Conservation (phyloP, 2,797 vertebrate species). For the Dipus sagitta region DNA sequence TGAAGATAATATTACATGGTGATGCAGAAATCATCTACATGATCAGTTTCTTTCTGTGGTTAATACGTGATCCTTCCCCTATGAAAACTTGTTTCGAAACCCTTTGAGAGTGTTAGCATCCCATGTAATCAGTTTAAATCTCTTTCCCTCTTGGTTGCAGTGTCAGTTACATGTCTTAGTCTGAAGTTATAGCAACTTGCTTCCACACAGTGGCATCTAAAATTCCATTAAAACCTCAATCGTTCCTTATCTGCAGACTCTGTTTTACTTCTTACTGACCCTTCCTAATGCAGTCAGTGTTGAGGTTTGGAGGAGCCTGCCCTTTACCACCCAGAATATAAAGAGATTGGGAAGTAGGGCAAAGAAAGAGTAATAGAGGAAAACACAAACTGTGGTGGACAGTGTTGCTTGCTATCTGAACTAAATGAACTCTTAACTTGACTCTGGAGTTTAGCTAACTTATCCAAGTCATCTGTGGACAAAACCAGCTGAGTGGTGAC, state of each 20-base stretch:
- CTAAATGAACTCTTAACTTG: neutral
- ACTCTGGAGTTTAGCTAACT: neutral
- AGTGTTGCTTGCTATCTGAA: neutral
- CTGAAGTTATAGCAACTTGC: neutral
- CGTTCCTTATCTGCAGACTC: neutral
- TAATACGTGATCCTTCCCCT: neutral
- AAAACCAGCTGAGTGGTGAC: neutral
- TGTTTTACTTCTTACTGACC: neutral
- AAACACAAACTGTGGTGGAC: neutral
- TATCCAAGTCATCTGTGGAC: neutral
- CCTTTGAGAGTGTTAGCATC: neutral
- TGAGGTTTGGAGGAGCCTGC: neutral
- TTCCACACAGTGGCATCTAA: neutral
- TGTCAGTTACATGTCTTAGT: conserved; percentile 12
- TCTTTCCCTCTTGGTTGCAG: neutral
- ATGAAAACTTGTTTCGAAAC: neutral
- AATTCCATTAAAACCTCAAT: neutral
- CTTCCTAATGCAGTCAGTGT: neutral
- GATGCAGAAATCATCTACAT: neutral
- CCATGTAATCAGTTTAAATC: neutral
- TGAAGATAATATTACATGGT: neutral
- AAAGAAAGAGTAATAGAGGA: neutral
- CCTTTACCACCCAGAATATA: conserved; percentile 3
- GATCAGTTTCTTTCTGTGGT: neutral
- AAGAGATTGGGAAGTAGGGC: conserved; percentile 27